Percentiles rank a stretch among this genome's conserved stretches.
These are phyloP conservation scores for Macrophya alboannulata DNA, from an alignment of 2,888 invertebrate species.

Conservation along the genomic window DNA sequence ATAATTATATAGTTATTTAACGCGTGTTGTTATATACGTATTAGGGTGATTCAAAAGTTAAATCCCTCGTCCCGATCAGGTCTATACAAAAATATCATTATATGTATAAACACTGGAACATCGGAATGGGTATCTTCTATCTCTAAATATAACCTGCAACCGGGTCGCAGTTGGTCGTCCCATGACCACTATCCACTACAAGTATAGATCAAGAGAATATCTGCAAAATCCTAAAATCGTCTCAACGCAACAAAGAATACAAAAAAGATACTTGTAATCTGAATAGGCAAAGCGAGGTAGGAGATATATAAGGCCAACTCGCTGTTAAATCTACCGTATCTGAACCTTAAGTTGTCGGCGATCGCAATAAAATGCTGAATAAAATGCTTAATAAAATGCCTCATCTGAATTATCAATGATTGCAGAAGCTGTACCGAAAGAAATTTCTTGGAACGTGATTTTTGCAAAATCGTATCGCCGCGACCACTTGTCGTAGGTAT, in stretches of 20 bases:
- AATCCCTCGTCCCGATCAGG: neutral
- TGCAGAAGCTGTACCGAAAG: too few species aligned
- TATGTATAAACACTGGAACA: neutral
- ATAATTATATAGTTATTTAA: neutral
- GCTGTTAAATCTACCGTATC: neutral
- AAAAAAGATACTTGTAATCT: neutral
- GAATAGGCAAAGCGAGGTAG: neutral
- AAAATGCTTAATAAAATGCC: neutral
- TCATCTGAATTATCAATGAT: neutral
- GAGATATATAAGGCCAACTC: neutral
- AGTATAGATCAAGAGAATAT: neutral
- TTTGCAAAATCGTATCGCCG: too few species aligned
- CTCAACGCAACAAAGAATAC: neutral
- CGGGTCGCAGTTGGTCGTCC: conserved; percentile 32
- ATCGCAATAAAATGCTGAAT: neutral
- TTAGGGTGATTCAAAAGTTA: neutral
- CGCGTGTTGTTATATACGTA: neutral
- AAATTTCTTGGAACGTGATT: too few species aligned
- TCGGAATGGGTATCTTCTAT: neutral
- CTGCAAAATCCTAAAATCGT: conserved; percentile 8
- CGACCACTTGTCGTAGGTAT: too few species aligned
- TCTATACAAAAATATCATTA: neutral
- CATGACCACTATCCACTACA: neutral
- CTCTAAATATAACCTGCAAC: conserved; percentile 36
- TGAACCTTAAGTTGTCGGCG: neutral